These are phyloP conservation scores for Cyprinus carpio DNA, from an alignment of 2,113 vertebrate genomes.

Conservation along the genomic window DNA sequence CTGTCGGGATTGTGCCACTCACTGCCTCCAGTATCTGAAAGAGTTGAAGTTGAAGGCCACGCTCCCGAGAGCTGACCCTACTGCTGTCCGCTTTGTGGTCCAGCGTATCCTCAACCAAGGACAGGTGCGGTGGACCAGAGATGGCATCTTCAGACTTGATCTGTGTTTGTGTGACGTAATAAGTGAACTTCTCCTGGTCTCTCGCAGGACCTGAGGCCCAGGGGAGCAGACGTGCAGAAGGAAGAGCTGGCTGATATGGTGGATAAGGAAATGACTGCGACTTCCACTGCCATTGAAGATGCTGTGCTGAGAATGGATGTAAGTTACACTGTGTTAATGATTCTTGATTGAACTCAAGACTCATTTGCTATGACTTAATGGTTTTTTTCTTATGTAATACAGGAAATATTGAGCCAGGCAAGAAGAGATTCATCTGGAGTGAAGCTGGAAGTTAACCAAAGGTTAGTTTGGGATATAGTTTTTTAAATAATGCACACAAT, in stretches of 20 bases:
- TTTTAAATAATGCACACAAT: neutral
- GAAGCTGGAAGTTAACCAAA: conserved; percentile 93
- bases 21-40: conserved; percentile 80
- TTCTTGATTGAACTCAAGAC: neutral
- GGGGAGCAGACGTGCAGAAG: conserved; percentile 82
- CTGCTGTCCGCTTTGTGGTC: conserved; percentile 66
- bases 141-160: neutral
- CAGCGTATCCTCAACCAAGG: conserved; percentile 80
- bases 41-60: conserved; percentile 79
- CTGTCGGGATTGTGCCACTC: conserved; percentile 86
- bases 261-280: conserved; percentile 92
- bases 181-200: neutral
- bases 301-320: conserved; percentile 90
- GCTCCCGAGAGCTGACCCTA: conserved; percentile 71
- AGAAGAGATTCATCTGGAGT: conserved; percentile 84
- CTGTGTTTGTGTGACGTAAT: neutral
- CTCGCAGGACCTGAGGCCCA: conserved; percentile 83
- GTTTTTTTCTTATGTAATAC: conserved; percentile 35
- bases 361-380: neutral
- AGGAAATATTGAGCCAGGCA: conserved; percentile 93
- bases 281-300: conserved; percentile 82
- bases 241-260: conserved; percentile 91
- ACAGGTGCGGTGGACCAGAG: conserved; percentile 72
- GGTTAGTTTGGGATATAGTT: conserved; percentile 70
- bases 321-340: conserved; percentile 34